Evolutionary conservation across 2,113 vertebrate genomes (phyloP).

Genomic region (Syngnathus scovelli): DNA sequence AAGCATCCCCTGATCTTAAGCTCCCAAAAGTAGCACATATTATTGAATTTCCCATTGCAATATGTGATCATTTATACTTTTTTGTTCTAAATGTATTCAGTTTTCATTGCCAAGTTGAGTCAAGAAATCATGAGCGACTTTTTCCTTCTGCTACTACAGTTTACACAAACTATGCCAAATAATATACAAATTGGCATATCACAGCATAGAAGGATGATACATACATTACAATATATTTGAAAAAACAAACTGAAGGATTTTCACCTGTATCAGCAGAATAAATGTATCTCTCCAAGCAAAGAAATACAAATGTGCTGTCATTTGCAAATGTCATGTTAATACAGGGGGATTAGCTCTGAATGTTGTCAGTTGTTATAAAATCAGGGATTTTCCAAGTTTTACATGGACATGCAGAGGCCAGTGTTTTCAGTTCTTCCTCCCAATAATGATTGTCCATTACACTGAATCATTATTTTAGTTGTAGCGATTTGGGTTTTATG

Average conservation of each 20-base stretch:
- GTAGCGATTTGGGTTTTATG: neutral
- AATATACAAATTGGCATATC: constrained; percentile 3
- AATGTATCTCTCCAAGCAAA: constrained; percentile 19
- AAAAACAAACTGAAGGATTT: constrained; percentile 29
- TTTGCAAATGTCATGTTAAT: constrained; percentile 22
- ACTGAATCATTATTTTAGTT: neutral
- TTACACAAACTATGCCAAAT: constrained; percentile 13
- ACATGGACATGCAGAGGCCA: neutral
- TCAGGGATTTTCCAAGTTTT: neutral
- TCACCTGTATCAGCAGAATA: constrained; percentile 27
- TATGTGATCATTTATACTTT: too few species aligned
- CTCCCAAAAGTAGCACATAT: too few species aligned
- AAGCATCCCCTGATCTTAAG: too few species aligned
- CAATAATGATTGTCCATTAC: neutral
- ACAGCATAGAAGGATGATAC: constrained; percentile 1
- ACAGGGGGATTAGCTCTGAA: constrained; percentile 28
- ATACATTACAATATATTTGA: constrained; percentile 17
- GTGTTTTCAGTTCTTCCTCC: neutral
- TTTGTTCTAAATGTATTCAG: neutral
- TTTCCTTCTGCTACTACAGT: constrained; percentile 28
- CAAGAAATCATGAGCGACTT: neutral
- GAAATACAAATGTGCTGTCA: constrained; percentile 14
- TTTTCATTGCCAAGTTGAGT: constrained; percentile 24
- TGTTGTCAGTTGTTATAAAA: neutral
- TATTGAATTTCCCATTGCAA: too few species aligned